These are phyloP conservation scores for Stercorarius parasiticus DNA, from an alignment of 2,113 vertebrate genomes.

Conservation along the genomic window DNA sequence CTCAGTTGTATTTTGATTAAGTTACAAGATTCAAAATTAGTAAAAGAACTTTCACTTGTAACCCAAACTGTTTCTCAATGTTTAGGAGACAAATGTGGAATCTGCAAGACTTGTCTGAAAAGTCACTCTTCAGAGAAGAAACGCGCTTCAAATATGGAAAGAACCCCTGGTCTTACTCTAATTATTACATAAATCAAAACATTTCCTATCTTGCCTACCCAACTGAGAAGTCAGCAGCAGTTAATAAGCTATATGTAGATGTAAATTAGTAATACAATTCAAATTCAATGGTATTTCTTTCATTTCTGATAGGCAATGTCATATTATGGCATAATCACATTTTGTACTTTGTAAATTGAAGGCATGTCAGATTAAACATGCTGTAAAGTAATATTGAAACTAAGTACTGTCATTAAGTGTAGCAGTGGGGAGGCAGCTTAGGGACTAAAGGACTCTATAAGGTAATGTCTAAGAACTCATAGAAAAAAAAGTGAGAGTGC, in stretches of 20 bases:
- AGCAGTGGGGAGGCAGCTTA: neutral
- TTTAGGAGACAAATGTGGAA: neutral
- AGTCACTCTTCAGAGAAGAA: neutral
- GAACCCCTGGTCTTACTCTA: neutral
- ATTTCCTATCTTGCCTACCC: constrained; percentile 11
- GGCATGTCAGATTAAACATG: neutral
- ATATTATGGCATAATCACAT: constrained; percentile 15
- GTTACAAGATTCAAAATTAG: neutral
- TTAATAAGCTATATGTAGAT: constrained; percentile 37
- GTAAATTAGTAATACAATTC: constrained; percentile 38
- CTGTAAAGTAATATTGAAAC: constrained; percentile 9
- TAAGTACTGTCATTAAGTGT: constrained; percentile 24
- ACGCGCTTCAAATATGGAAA: neutral
- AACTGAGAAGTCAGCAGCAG: constrained; percentile 12
- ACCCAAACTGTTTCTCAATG: neutral
- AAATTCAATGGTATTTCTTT: constrained; percentile 38
- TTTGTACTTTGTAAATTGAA: constrained; percentile 5
- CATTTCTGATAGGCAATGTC: constrained; percentile 32
- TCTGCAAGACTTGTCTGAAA: neutral
- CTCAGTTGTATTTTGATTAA: neutral
- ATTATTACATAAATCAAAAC: constrained; percentile 52
- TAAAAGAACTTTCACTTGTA: neutral
- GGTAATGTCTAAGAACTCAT: neutral
- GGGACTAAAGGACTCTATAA: neutral
- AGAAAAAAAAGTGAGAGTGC: neutral